These are phyloP conservation scores for Eudiplozoon nipponicum DNA, from an alignment of 2,888 invertebrate genomes.

Conservation along the genomic window DNA sequence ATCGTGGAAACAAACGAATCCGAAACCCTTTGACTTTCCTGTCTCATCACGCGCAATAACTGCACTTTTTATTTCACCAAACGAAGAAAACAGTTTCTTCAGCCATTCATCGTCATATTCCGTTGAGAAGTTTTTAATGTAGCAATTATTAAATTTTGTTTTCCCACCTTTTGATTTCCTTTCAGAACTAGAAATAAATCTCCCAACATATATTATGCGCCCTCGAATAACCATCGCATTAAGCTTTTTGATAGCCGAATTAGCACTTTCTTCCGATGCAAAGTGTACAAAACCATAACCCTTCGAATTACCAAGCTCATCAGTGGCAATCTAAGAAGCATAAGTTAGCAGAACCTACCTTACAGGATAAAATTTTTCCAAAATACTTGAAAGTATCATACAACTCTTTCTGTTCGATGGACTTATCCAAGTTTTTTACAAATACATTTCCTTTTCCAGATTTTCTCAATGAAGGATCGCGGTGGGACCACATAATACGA, in stretches of 20 bases:
- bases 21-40: slow-evolving; percentile 54
- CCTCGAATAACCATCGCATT: slow-evolving; percentile 36
- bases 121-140: slow-evolving; percentile 89
- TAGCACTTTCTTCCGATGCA: slow-evolving; percentile 85
- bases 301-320: slow-evolving; percentile 64
- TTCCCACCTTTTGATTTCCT: slow-evolving; percentile 88
- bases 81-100: slow-evolving; percentile 58
- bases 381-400: slow-evolving; percentile 95
- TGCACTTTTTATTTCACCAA: slow-evolving; percentile 33
- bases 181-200: slow-evolving; percentile 84
- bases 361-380: slow-evolving; percentile 88
- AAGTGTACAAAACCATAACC: slow-evolving; percentile 95
- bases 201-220: slow-evolving; percentile 60
- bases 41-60: slow-evolving; percentile 36
- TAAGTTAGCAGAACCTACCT: too few species aligned
- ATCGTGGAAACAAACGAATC: slow-evolving; percentile 86
- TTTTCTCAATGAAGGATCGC: slow-evolving; percentile 81
- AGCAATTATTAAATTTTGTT: slow-evolving; percentile 74
- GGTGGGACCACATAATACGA: slow-evolving; percentile 98
- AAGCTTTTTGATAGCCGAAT: slow-evolving; percentile 74
- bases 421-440: slow-evolving; percentile 80
- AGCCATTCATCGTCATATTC: slow-evolving; percentile 62
- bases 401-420: slow-evolving; percentile 93
- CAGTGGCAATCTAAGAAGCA: slow-evolving; percentile 44
- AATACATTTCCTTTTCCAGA: slow-evolving; percentile 97